These are phyloP conservation scores for Brassicogethes aeneus DNA, from an alignment of 2,888 invertebrate species.

Conservation along the genomic window DNA sequence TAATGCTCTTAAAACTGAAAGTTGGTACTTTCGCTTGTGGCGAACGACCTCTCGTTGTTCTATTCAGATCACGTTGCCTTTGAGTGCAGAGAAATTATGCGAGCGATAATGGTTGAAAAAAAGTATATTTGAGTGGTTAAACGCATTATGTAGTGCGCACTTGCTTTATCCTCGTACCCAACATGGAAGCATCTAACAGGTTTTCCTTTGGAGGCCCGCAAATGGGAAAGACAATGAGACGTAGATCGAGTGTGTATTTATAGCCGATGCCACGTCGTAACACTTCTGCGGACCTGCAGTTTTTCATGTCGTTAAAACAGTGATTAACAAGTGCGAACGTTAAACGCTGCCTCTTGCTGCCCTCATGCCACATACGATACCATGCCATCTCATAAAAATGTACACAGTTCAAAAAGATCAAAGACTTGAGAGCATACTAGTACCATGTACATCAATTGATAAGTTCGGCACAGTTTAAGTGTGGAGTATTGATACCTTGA, in stretches of 20 bases:
- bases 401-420: too few relatives aligned
- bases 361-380: too few relatives aligned
- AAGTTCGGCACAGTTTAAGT: too few relatives aligned
- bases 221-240: conserved; percentile 19
- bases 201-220: conserved; percentile 10
- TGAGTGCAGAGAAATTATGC: conserved; percentile 21
- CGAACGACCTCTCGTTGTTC: too few relatives aligned
- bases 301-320: conserved; percentile 16
- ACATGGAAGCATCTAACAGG: conserved; percentile 21
- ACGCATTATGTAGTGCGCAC: conserved; percentile 18
- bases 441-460: too few relatives aligned
- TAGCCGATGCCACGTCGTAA: conserved; percentile 11
- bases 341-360: too few relatives aligned
- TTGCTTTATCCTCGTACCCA: conserved; percentile 12
- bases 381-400: too few relatives aligned
- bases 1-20: too few relatives aligned
- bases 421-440: too few relatives aligned
- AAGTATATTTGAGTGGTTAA: conserved; percentile 22
- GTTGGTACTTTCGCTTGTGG: too few relatives aligned
- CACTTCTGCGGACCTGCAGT: too few relatives aligned
- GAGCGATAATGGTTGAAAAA: conserved; percentile 18
- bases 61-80: conserved; percentile 16
- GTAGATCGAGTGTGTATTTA: conserved; percentile 18
- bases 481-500: too few relatives aligned
- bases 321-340: conserved; percentile 22